Evolutionary conservation across 2,888 invertebrate genomes (phyloP), one percentile per base, ranked within the genome.

Genomic region (Acronicta aceris): DNA sequence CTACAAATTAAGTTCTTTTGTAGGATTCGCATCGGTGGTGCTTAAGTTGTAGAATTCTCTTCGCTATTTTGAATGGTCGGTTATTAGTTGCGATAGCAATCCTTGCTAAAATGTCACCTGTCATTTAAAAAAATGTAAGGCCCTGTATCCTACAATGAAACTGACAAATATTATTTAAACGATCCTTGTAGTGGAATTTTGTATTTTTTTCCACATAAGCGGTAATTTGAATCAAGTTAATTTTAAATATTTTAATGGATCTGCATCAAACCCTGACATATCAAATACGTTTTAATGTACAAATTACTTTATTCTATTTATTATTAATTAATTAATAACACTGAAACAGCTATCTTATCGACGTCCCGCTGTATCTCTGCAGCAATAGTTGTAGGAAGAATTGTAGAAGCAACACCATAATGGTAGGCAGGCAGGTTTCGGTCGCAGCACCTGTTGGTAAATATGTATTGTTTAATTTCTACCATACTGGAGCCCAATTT

Each of bases 341-440:
- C 30, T 15, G n/a, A 81, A 42, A 59, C 83, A 91, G 88, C 91
- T 94, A 94, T 90, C 94, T 93, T 78, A 94, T 88, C 13, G 90
- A 88, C 1, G 88, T 85, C 49, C 89, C 91, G 2, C 88, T 87
- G 61, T 87, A 90, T 62, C 87, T 89, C 63, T 89, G 87, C 78
- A 93, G 73, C 52, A 91, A 70, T 60, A 91, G 86, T 75, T 93
- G 89, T 71, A 94, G 71, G 47, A 88, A 84, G 49, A 91, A 71
- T 77, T 93, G 93, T 33, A 93, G 73, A 27, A 91, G 51, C 61
- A 93, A 69, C 15, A 92, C 89, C 79, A 92, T 74, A 69, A 93
- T 85, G 21, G 92, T 90, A 7, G 94, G 91, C 48, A 93, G 71
- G 61, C 92, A 89, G 0, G 85, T 87, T 74, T 91, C 91, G 1